Evolutionary conservation across 2,888 invertebrate species (phyloP).

Genomic region (Tenthredo amoena): DNA sequence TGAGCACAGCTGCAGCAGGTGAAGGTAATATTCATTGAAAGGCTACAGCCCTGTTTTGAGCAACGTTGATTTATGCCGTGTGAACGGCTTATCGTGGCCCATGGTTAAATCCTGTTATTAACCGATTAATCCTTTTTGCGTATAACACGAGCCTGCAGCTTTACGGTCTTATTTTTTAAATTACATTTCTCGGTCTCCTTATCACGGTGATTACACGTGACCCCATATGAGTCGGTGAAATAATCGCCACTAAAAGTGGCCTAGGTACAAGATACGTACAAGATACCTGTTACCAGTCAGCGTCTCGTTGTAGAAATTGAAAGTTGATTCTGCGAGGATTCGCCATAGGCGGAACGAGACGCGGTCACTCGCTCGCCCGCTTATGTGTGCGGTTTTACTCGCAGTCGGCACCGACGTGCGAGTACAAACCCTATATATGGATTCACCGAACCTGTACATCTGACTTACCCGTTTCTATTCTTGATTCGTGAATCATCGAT

Average conservation of each 20-base stretch:
- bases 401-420: not conserved
- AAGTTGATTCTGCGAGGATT: slow-evolving; percentile 72
- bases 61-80: slow-evolving; percentile 40
- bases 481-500: slow-evolving; percentile 39
- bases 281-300: not conserved
- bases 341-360: slow-evolving; percentile 66
- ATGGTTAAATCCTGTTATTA: slow-evolving; percentile 12
- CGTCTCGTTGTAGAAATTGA: slow-evolving; percentile 68
- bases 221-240: slow-evolving; percentile 29
- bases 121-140: slow-evolving; percentile 19
- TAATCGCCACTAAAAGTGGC: not conserved
- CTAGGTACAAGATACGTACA: not conserved
- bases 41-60: slow-evolving; percentile 29
- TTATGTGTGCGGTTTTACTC: not conserved
- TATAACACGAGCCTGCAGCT: not conserved
- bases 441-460: slow-evolving; percentile 44
- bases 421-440: slow-evolving; percentile 43
- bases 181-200: not conserved
- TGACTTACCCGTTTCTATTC: slow-evolving; percentile 43
- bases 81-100: slow-evolving; percentile 41
- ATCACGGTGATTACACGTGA: not conserved
- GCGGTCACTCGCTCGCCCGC: slow-evolving; percentile 12
- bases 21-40: slow-evolving; percentile 47
- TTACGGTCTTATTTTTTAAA: not conserved
- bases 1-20: slow-evolving; percentile 6